Evolutionary conservation across 2,113 vertebrate species (phyloP), one percentile per base, ranked within the genome.

Genomic region (Scartelaos histophorus): DNA sequence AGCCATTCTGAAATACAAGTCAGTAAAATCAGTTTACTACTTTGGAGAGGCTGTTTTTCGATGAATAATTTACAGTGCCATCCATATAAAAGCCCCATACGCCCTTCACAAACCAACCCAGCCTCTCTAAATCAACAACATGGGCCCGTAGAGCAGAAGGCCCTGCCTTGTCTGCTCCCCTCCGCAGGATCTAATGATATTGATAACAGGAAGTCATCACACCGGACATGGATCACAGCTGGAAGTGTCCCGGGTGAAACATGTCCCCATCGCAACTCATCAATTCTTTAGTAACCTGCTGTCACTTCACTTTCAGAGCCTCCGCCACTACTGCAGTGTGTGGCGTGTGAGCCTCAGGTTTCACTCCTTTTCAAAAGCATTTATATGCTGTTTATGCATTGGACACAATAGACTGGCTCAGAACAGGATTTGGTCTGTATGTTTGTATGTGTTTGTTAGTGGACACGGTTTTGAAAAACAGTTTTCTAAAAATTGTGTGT

Each of bases 181-280:
- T 70, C 87, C 79, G 85, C 83, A 81, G 90, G 87, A 87, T 74
- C 83, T 85, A 85, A 91, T 90, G 86, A 92, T 90, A 92, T 91
- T 93, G 91, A 93, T 94, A 92, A 92, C 90, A 91, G 82, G 74
- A 87, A 89, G 84, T 90, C 82, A 83, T 91, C 86, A 76, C 53
- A 76, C 86, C 79, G 80, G 86, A 88, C 86, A 82, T 88, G 89
- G 90, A 85, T 89, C 87, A 72, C 87, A 87, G 90, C 82, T 71
- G 86, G 89, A 87, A 81, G 79, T 81, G 87, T 89, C 89, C 83
- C 34, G 79, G 90, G 84, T 85, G 86, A 92, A 87, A 86, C 87
- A 89, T 91, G 91, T 89, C 84, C 83, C 81, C 82, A 61, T 82
- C 78, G 78, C 84, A 71, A 21, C 84, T 89, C 90, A 92, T 92